Base-by-base conservation (phyloP, 2,888 invertebrate species). In the Mimachlamys varia region DNA sequence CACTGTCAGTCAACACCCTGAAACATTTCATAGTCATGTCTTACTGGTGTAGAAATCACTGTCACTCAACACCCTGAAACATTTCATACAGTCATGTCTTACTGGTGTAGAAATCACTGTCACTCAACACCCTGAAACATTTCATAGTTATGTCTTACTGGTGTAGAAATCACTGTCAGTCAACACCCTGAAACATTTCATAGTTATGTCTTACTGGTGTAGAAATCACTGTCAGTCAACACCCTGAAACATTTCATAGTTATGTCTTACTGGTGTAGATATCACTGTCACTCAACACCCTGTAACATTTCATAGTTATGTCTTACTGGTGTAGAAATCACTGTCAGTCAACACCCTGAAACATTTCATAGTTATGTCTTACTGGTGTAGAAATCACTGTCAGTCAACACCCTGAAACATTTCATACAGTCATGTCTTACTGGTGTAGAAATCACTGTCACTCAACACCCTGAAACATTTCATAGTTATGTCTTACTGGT, bases 1-100 rank as follows among this genome's bases (percentile, higher is more conserved):
- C 44, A 44, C 7, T 44, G 44, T 44, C 44, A 5, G n/a, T 97
- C 5, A 99, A 96, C 88, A 99, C 97, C 93, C 98, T 98, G 96
- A 22, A 87, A 53, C 62, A 58, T 19, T 58, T 19, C 10, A 58
- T 53, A 53, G 19, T 17, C 53, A 53, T 53, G 53, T 53, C 15
- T 17, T 53, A 15, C 15, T 53, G 3, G 19, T 53, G 13, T 53
- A 44, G 44, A 44, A 44, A 44, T 44, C 44, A 44, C 7, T 44
- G 44, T 44, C 44, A 90, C 98, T 97, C 5, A 99, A 96, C 88
- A 99, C 97, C 93, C 98, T 98, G 96, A 22, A 87, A 53, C 62
- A 58, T 19, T 58, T 19, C 10, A 58, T 53, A 53, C n/a, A n/a
- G 19, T 17, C 53, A 53, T 53, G 53, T 53, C 15, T 17, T 53